Evolutionary conservation across 2,797 vertebrate genomes (phyloP), one percentile per base, ranked within the genome.

Genomic region (Clarias laeviceps): DNA sequence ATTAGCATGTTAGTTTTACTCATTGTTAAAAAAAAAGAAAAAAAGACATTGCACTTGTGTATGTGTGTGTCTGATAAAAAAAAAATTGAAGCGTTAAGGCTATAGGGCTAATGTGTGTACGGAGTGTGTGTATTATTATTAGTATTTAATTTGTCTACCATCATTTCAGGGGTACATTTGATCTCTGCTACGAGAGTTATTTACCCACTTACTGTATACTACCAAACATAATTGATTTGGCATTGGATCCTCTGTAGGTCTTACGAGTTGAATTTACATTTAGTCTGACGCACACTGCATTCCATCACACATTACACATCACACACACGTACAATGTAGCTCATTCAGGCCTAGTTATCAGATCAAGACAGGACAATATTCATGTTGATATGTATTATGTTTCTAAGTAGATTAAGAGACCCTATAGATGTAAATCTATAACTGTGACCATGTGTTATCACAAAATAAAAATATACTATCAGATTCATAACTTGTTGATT

Each of bases 371-470:
- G 88, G 93, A 95, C 94, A 93, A 94, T 82, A 91, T 95, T 95
- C 96, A 95, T 96, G 96, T 97, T 96, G 94, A 95, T 94, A 95
- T 95, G 94, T 95, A 95, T 97, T 97, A 92, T 96, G 94, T 96
- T 96, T 98, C 95, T 96, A 96, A 95, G 95, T 96, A 97, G 95
- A 94, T 91, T 70, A 93, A 90, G 87, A 94, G 93, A 93, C 92
- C 94, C 94, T 94, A 91, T 96, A 91, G 92, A 95, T 97, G 96
- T 97, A 96, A 96, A 96, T 95, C 94, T 96, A 95, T 96, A 97
- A 96, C 96, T 97, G 97, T 98, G 96, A 96, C 94, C 90, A 95
- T 96, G 96, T 97, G 96, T 94, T 96, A 97, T 96, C 94, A 93
- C 94, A 93, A 93, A 98, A 97, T 97, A 97, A 97, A 97, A 96